Conservation (phyloP, 2,797 vertebrate genomes). For the Cygnus olor region DNA sequence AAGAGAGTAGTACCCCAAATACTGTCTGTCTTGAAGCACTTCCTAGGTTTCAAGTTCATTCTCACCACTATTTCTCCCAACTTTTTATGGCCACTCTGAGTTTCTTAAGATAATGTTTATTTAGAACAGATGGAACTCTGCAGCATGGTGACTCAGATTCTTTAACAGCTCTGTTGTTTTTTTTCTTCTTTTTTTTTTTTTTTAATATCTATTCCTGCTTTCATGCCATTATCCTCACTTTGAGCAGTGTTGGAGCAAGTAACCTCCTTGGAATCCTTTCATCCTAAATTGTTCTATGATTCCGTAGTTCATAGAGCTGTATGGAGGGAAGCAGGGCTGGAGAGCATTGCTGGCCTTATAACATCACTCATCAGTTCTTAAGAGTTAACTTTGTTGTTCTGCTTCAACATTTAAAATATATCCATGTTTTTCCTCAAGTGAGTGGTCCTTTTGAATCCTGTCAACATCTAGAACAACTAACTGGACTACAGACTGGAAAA, state of each 20-base stretch:
- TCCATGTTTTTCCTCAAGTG: background rate
- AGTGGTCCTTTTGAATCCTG: background rate
- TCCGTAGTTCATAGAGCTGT: background rate
- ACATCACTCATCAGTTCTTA: background rate
- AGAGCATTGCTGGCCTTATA: background rate
- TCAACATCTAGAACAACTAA: background rate
- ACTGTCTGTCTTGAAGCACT: background rate
- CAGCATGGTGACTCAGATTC: background rate
- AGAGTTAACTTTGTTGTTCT: background rate
- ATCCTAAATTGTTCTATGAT: background rate
- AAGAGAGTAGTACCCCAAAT: background rate
- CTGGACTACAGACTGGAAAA: background rate
- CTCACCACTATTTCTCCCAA: background rate
- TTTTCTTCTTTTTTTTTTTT: fast-evolving
- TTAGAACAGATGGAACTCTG: background rate
- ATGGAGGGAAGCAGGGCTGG: background rate
- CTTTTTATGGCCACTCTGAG: background rate
- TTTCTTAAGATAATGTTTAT: background rate
- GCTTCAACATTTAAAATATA: background rate
- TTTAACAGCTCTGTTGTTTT: background rate
- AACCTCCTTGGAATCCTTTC: background rate
- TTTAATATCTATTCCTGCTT: background rate
- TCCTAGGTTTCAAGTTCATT: background rate
- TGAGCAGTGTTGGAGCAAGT: background rate
- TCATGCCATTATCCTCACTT: background rate